Evolutionary conservation across 1,140 invertebrate species (phyloP), one percentile per base, ranked within the genome.

Genomic region (Hycleus cichorii): DNA sequence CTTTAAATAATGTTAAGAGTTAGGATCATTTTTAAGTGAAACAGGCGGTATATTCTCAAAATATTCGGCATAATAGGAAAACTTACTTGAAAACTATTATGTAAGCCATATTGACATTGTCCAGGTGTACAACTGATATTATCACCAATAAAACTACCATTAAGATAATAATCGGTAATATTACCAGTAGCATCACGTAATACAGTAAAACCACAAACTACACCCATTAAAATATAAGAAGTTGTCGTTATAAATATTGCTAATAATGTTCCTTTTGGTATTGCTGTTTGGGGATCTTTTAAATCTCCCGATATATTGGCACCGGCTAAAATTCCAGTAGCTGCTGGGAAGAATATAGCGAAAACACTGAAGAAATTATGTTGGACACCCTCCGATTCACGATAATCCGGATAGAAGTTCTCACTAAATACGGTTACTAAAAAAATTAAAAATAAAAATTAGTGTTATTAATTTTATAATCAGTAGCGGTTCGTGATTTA

Each of bases 321-420:
- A 26, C 92, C 92, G 10, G 92, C 91, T 64, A 94, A 76, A 72
- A 97, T 97, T 24, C 95, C 95, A 26, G 95, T 98, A 8, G 94
- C 94, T 0, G 95, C 95, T 9, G 95, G 95, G 72, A 98, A 98
- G 77, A 97, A 98, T 50, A 98, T 91, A 6, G 93, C 84, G 76
- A 98, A 95, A 0, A 97, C 92, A 2, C 91, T 92, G 75, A 97
- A 97, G 77, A 98, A 95, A 71, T 86, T 81, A 68, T 92, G 87
- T n/a, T 84, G 51, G 1, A 82, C 78, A 0, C 81, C 84, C 60
- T 88, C 83, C 50, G 77, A 81, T 26, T 73, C 65, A 40, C 88
- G 77, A 74, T 93, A 97, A 67, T 90, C 85, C 0, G 92, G 74
- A 26, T 76, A 76, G 42, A 93, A 77, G 75, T 96, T 96, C 53